Base-by-base conservation (phyloP, 2,888 invertebrate species). In the Hydropsyche betteni region DNA sequence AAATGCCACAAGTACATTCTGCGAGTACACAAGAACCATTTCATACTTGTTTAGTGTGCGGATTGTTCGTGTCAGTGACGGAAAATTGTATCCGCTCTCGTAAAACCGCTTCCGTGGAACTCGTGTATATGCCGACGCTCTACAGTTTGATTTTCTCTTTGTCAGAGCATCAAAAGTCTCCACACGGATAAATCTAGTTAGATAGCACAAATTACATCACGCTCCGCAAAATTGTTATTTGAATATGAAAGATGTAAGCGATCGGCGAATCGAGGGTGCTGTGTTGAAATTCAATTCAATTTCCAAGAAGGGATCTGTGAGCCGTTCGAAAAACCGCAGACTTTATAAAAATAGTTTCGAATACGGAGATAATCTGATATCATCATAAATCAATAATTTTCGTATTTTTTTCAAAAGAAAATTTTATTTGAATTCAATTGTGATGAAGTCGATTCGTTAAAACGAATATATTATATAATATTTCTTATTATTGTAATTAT, bases 171-270 rank as follows among this genome's bases (percentile, higher is more conserved):
- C 64, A 64, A 64, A 64, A 64, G 44, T 44, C 36, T 64, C 36
- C 33, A 64, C 64, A 5, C 33, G 34, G 64, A 36, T 36, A 64
- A 64, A 64, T 64, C 34, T 34, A 64, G 33, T 64, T 64, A 64
- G 64, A 64, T 64, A 64, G 36, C n/a, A 64, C 64, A 64, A 64
- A 64, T 64, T 64, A 64, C 64, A 64, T 64, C 34, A 64, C 64
- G 64, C 36, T 64, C n/a, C 64, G 64, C 36, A 36, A 64, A 64
- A 64, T 64, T 64, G 64, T 64, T 64, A 34, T 36, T 64, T 64
- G 64, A 64, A 64, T 64, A 64, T 64, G 64, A 64, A 64, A 64
- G 64, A 64, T 64, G 34, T 64, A 64, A 64, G 64, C 34, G 64
- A 64, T 64, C 36, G 64, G 8, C 34, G 64, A 64, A 64, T 36